Evolutionary conservation across 64 coral and sea anemone genomes (phyloP).

Genomic region (Anthopleura sola): DNA sequence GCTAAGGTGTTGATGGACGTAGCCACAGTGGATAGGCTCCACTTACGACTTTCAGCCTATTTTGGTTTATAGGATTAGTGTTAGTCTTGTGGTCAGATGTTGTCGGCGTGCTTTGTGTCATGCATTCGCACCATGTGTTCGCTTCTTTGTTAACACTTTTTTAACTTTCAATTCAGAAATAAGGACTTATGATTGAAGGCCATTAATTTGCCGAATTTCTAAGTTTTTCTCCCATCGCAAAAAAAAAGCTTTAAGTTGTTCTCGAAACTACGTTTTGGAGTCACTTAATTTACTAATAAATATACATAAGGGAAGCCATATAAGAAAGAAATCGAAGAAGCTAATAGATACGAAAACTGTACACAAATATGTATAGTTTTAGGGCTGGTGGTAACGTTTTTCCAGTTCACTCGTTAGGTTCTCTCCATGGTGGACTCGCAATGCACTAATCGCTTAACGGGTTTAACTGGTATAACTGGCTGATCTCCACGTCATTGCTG

Average conservation of each 20-base stretch:
- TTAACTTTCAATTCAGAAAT: too few species aligned
- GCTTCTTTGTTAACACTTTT: not conserved
- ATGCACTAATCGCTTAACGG: constrained; percentile 15
- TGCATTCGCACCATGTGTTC: not conserved
- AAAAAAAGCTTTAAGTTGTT: too few species aligned
- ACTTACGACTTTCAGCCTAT: not conserved
- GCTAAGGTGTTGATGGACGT: not conserved
- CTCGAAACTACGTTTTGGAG: too few species aligned
- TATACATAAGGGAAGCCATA: too few species aligned
- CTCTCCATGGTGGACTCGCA: constrained; percentile 14
- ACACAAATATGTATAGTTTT: not conserved
- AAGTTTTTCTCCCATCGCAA: too few species aligned
- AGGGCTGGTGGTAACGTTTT: not conserved
- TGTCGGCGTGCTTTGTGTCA: not conserved
- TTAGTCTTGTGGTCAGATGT: not conserved
- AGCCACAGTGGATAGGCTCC: not conserved
- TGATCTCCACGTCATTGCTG: constrained; percentile 6
- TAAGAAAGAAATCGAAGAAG: not conserved
- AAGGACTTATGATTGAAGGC: too few species aligned
- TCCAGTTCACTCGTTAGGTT: not conserved
- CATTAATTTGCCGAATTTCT: too few species aligned
- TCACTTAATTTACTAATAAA: too few species aligned
- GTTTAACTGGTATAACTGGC: not conserved
- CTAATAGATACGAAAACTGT: not conserved
- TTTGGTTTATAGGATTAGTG: constrained; percentile 4